phyloP scores from a whole-genome alignment of 2,797 vertebrate genomes.

The Perdix hodgsoniae region DNA sequence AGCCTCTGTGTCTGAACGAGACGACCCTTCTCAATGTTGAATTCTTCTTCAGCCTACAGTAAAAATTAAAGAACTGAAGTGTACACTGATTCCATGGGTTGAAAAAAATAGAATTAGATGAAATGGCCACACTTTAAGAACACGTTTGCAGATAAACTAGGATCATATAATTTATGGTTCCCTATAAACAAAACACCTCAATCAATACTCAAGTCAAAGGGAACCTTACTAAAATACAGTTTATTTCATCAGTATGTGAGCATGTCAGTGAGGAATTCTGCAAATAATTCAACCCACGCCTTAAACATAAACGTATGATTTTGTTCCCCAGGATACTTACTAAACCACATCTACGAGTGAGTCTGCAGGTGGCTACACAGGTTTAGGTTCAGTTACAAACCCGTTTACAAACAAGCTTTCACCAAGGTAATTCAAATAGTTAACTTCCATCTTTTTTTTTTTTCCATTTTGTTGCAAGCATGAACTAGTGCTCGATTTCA shows the following conservation, averaged over 20 bases:
- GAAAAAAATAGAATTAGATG: conserved; percentile 48
- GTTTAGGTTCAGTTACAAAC: neutral
- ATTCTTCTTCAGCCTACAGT: conserved; percentile 96
- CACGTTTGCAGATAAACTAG: neutral
- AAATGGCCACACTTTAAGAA: conserved; percentile 15
- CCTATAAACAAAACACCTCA: neutral
- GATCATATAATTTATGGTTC: neutral
- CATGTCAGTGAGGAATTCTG: neutral
- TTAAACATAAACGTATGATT: neutral
- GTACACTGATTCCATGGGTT: conserved; percentile 26
- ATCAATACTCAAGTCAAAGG: neutral
- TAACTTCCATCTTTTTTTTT: neutral
- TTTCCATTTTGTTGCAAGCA: neutral
- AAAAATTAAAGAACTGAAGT: conserved; percentile 59
- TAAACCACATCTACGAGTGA: neutral
- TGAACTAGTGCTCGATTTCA: neutral
- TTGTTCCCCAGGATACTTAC: neutral
- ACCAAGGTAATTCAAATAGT: neutral
- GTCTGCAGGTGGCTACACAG: neutral
- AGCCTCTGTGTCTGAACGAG: conserved; percentile 97
- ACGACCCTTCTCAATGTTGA: conserved; percentile 99
- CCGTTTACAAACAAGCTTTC: neutral
- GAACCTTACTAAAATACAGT: neutral
- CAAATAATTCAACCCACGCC: neutral
- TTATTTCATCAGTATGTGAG: neutral